Evolutionary conservation across 2,113 vertebrate genomes (phyloP), one percentile per base, ranked within the genome.

Genomic region (Myanophis thanlyinensis): DNA sequence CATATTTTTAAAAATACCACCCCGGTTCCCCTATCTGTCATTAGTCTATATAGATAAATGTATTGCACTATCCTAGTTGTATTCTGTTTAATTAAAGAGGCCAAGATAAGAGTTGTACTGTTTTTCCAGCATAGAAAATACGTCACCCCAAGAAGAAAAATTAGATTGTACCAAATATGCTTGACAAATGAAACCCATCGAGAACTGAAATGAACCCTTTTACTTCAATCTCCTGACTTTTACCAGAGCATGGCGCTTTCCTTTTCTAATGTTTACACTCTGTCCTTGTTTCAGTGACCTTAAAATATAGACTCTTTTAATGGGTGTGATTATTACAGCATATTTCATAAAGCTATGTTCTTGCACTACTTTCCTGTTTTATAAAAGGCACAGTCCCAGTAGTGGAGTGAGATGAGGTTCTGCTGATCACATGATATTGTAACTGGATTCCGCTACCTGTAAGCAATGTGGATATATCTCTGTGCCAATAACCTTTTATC

Each of bases 71-170:
- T n/a, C 93, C 96, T 96, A 93, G 46, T 96, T 95, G 47, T 91
- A 96, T 94, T 95, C 94, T 93, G 93, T 95, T 93, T 96, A 94
- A 96, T 96, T 97, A 97, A 95, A 93, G 87, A 89, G 89, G 67
- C 90, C 91, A 90, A 89, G 95, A 95, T 93, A 93, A 91, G 92
- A 94, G 90, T 85, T 94, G 59, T 95, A 27, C 93, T 96, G 89
- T 95, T 97, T 95, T 93, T 96, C 8, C 25, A 91, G 56, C 90
- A 54, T 80, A 93, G 93, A 93, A 94, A 89, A 91, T 93, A 53
- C 92, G 93, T 91, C 94, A 96, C 87, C 20, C 94, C 56, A 30
- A 89, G 46, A 95, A 93, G 94, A 96, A 94, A 93, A 93, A 95
- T 95, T 93, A 90, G 91, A 62, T 12, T 20, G 22, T 92, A 73